Base-by-base conservation (phyloP, 2,797 vertebrate species). In the Pygocentrus nattereri region DNA sequence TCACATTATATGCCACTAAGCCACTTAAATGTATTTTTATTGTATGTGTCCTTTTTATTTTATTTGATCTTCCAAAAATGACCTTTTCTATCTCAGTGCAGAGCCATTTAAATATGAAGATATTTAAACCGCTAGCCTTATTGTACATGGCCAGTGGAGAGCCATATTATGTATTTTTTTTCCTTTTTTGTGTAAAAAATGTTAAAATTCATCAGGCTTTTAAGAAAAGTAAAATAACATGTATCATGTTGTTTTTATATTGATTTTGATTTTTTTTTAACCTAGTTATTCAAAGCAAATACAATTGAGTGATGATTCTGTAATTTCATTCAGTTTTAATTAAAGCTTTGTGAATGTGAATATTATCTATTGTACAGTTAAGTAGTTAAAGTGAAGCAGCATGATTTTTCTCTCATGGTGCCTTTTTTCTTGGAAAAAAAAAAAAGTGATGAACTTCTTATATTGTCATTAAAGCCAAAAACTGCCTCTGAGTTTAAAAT, bases 1-100 rank as follows among this genome's bases (percentile, higher is more conserved):
- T 92, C 90, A 89, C 44, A 84, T 94, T 88, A 83, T 91, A 90
- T 92, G 88, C 90, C 92, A 92, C 89, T 89, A 93, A 93, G 91
- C 91, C 92, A 93, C 92, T 91, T 92, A 92, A 91, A 87, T 93
- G 90, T 94, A 88, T 93, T 93, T 91, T 85, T 84, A 76, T 80
- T 83, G 79, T 88, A 68, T 59, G 78, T 85, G 79, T 87, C 64
- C 77, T 92, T 92, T 90, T 90, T 88, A 85, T 89, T 89, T 82
- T 91, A 79, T 88, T 92, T 91, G 52, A 90, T 91, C 89, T 88
- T 88, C 90, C 87, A 88, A 84, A 89, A 85, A 65, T 34, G 82
- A 84, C 85, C 74, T 90, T 89, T 91, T 70, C 77, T 87, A 87
- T 91, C 67, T 75, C 41, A 59, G 61, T 84, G 74, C 87, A 82